phyloP scores from a whole-genome alignment of 2,797 vertebrate genomes.

The Pipistrellus pygmaeus region DNA sequence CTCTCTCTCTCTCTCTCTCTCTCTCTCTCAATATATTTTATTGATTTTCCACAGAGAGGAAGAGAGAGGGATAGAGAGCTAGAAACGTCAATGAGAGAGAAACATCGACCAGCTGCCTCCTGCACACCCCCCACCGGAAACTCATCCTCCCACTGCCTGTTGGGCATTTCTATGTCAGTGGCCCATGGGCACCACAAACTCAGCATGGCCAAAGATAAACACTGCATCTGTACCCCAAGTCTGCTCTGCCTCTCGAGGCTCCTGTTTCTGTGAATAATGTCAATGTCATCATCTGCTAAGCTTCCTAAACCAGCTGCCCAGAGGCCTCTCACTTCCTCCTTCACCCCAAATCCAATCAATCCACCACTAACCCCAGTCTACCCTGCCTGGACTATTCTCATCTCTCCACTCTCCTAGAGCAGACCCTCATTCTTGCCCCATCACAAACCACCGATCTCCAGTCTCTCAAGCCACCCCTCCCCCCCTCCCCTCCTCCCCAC shows the following conservation, averaged over 20 bases:
- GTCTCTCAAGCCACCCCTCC: neutral
- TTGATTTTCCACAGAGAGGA: no score
- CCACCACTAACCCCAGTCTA: neutral
- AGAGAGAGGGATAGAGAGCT: no score
- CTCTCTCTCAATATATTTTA: no score
- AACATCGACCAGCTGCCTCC: no score
- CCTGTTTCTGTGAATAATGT: neutral
- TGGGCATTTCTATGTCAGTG: neutral
- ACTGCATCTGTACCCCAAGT: neutral
- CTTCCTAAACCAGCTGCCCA: neutral
- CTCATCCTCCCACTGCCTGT: neutral
- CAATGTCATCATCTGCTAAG: neutral
- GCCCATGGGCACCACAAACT: neutral
- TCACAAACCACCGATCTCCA: neutral
- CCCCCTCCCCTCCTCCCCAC: no score
- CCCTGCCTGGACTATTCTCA: neutral
- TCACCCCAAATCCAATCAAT: neutral
- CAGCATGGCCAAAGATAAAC: neutral
- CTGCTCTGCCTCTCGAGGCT: neutral
- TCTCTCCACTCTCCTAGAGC: neutral
- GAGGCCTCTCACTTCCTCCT: neutral
- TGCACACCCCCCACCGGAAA: no score
- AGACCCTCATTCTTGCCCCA: neutral
- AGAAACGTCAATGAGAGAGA: no score
- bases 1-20: no score